A percentile compares a stretch with the other conserved stretches of the same genome.
These are phyloP conservation scores for Zophobas morio DNA, from an alignment of 1,140 invertebrate species.

Conservation along the genomic window DNA sequence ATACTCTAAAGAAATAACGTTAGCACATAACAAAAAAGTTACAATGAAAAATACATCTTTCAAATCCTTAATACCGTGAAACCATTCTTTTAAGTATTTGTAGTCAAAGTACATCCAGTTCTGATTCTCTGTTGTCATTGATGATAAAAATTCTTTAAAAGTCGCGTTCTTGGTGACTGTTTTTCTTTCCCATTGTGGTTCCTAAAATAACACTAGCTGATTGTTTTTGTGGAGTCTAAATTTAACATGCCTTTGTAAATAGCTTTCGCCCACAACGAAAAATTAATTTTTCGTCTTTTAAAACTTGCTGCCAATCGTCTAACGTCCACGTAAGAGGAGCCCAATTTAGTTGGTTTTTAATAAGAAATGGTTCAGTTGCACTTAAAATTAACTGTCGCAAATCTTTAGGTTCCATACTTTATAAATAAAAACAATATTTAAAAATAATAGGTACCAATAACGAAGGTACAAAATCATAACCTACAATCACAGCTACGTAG, in stretches of 20 bases:
- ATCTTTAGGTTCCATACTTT: conserved; percentile 1
- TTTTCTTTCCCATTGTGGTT: conserved; percentile 84
- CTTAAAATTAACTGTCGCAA: conserved; percentile 49
- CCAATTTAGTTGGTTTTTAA: conserved; percentile 64
- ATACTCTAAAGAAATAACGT: conserved; percentile 71
- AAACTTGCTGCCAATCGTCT: conserved; percentile 66
- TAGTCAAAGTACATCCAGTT: conserved; percentile 89
- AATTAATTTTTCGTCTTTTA: conserved; percentile 66
- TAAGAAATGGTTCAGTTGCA: conserved; percentile 57
- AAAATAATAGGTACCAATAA: no score
- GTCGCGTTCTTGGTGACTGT: conserved; percentile 72
- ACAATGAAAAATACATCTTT: conserved; percentile 68
- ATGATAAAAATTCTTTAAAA: conserved; percentile 76
- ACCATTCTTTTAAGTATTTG: conserved; percentile 83
- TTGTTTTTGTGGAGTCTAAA: conserved; percentile 46
- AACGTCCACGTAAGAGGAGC: conserved; percentile 69
- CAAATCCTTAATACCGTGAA: conserved; percentile 74
- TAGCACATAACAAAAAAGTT: conserved; percentile 9
- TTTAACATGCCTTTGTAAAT: conserved; percentile 65
- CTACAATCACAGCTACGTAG: no score
- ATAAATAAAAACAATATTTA: background rate
- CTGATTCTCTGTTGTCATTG: conserved; percentile 60
- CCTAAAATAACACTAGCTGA: conserved; percentile 64
- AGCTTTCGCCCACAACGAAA: conserved; percentile 69
- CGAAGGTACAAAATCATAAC: no score